Percentiles rank a stretch among this genome's conserved stretches.
phyloP scores from a whole-genome alignment of 1,140 invertebrate genomes.

The Marisa cornuarietis region DNA sequence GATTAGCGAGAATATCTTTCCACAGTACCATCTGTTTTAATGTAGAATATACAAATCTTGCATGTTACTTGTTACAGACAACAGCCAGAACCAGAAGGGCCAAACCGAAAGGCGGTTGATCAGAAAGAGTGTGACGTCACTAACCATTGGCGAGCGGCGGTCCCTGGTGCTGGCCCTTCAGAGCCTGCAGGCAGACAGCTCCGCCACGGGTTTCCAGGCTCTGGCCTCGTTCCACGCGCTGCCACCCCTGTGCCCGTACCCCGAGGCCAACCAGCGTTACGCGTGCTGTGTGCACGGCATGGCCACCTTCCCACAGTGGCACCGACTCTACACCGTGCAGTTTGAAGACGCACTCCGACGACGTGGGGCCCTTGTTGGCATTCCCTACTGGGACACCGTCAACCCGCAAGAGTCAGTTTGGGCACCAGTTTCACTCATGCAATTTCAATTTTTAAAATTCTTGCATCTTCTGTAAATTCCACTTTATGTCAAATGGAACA shows the following conservation, averaged over 20 bases:
- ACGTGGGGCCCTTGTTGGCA: slow-evolving; percentile 30
- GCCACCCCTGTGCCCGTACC: slow-evolving; percentile 35
- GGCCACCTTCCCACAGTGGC: slow-evolving; percentile 44
- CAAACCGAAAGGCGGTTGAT: slow-evolving; percentile 5
- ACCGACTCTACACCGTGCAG: slow-evolving; percentile 39
- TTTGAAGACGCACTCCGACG: slow-evolving; percentile 37
- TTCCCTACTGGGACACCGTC: slow-evolving; percentile 20
- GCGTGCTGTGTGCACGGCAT: slow-evolving; percentile 41
- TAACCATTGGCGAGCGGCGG: slow-evolving; percentile 26
- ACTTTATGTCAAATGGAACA: too few relatives aligned
- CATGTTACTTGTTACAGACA: not conserved
- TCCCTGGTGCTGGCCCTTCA: slow-evolving; percentile 28
- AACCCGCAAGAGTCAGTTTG: not conserved
- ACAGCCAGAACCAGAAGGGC: slow-evolving; percentile 19
- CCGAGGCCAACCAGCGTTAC: slow-evolving; percentile 24
- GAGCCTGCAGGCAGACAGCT: slow-evolving; percentile 31
- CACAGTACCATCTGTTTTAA: not conserved
- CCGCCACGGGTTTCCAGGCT: slow-evolving; percentile 34
- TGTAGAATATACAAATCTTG: not conserved
- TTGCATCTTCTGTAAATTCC: too few relatives aligned
- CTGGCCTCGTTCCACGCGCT: slow-evolving; percentile 40
- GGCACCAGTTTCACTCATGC: not conserved
- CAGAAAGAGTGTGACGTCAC: slow-evolving; percentile 25
- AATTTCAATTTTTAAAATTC: too few relatives aligned
- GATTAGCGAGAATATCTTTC: not conserved